A percentile compares a stretch with the other conserved stretches of the same genome.
phyloP scores from a whole-genome alignment of 1,140 invertebrate genomes.

The Heliconius nattereri region DNA sequence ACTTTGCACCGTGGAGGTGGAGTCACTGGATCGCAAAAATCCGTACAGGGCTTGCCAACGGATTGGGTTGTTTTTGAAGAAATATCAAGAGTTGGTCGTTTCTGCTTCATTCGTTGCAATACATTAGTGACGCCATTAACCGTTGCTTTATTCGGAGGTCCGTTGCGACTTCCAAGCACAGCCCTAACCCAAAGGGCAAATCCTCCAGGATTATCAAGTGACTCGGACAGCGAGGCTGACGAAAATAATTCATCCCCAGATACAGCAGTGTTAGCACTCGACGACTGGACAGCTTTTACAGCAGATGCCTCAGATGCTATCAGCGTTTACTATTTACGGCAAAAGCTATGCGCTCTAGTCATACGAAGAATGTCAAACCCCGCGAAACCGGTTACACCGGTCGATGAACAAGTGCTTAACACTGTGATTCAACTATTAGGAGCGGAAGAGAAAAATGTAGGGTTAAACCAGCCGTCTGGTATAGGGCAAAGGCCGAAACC shows the following conservation, averaged over 20 bases:
- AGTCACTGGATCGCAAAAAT: constrained; percentile 56
- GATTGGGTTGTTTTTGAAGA: constrained; percentile 95
- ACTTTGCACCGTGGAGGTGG: constrained; percentile 82
- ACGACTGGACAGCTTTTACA: constrained; percentile 91
- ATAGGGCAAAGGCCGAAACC: constrained; percentile 89
- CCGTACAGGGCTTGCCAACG: constrained; percentile 86
- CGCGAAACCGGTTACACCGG: constrained; percentile 83
- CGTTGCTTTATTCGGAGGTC: constrained; percentile 90
- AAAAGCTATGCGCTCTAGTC: constrained; percentile 90
- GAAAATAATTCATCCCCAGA: constrained; percentile 63
- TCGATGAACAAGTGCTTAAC: constrained; percentile 88
- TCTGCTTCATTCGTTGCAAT: constrained; percentile 87
- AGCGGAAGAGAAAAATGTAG: constrained; percentile 87
- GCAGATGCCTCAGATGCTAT: constrained; percentile 85
- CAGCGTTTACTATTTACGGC: constrained; percentile 86
- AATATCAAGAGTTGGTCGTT: constrained; percentile 85
- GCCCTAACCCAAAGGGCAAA: constrained; percentile 71
- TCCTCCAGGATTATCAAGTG: constrained; percentile 78
- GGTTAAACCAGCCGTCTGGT: constrained; percentile 87
- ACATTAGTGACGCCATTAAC: constrained; percentile 90
- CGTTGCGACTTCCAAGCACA: constrained; percentile 82
- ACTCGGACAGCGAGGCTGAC: constrained; percentile 83
- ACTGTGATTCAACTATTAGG: constrained; percentile 86
- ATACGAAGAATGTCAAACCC: constrained; percentile 88
- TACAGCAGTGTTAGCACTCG: constrained; percentile 80